phyloP scores from a whole-genome alignment of 2,113 vertebrate genomes.

The Clarias macrocephalus region DNA sequence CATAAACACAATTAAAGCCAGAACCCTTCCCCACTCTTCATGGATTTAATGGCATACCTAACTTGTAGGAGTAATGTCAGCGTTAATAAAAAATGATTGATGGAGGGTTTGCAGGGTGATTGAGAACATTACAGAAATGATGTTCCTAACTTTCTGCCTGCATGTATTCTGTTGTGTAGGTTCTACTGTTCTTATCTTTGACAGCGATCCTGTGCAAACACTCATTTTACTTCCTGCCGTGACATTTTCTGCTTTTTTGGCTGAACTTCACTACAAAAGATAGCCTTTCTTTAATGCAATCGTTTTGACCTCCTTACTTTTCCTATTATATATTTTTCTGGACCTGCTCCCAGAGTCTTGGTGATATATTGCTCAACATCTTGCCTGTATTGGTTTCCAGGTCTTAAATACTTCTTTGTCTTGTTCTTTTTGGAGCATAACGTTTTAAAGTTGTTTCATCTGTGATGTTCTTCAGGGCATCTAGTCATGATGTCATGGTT shows the following conservation, averaged over 20 bases:
- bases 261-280: background rate
- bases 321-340: background rate
- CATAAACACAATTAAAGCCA: background rate
- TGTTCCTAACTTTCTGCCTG: background rate
- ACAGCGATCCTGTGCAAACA: background rate
- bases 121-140: background rate
- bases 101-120: background rate
- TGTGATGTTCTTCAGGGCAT: background rate
- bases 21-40: background rate
- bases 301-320: background rate
- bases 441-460: background rate
- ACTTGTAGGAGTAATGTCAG: background rate
- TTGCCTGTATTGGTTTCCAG: background rate
- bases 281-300: background rate
- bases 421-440: background rate
- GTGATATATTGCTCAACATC: background rate
- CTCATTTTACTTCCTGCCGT: background rate
- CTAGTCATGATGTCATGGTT: background rate
- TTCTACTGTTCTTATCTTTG: background rate
- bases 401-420: background rate
- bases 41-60: background rate
- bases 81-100: background rate
- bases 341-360: background rate
- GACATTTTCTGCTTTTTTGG: background rate
- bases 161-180: background rate